Percentiles rank a stretch among this genome's conserved stretches.
Evolutionary conservation across 23 tunicate species (phyloP).

Genomic region (Styela clava): DNA sequence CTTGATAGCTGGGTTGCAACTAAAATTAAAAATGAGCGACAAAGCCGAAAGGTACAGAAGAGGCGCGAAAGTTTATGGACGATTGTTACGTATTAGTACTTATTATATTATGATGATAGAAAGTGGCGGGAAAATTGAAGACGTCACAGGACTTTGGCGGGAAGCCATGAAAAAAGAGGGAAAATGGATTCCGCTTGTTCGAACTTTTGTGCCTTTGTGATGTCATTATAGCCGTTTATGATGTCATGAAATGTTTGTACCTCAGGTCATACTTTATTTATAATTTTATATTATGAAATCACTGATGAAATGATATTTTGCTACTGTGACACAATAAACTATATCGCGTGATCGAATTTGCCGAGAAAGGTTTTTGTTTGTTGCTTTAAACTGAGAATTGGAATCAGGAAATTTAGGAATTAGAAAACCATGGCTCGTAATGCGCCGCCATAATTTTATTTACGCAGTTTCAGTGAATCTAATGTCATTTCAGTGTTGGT

Average conservation of each 20-base stretch:
- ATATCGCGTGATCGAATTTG: too few species aligned
- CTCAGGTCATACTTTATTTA: too few species aligned
- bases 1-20: conserved; percentile 61
- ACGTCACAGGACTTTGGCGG: conserved; percentile 70
- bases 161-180: conserved; percentile 89
- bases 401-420: too few species aligned
- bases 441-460: too few species aligned
- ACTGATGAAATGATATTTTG: too few species aligned
- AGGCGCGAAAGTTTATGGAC: conserved; percentile 82
- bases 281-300: too few species aligned
- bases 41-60: conserved; percentile 73
- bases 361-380: too few species aligned
- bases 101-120: conserved; percentile 77
- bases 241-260: not conserved
- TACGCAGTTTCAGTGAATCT: too few species aligned
- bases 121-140: conserved; percentile 86
- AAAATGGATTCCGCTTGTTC: conserved; percentile 67
- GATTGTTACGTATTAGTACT: conserved; percentile 49
- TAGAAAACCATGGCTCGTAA: too few species aligned
- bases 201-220: conserved; percentile 75
- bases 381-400: too few species aligned
- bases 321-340: not conserved
- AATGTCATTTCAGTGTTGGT: too few species aligned
- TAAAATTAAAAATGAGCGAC: conserved; percentile 68
- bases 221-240: not conserved